Evolutionary conservation across 2,113 vertebrate species (phyloP), one percentile per base, ranked within the genome.

Genomic region (Alectura lathami): DNA sequence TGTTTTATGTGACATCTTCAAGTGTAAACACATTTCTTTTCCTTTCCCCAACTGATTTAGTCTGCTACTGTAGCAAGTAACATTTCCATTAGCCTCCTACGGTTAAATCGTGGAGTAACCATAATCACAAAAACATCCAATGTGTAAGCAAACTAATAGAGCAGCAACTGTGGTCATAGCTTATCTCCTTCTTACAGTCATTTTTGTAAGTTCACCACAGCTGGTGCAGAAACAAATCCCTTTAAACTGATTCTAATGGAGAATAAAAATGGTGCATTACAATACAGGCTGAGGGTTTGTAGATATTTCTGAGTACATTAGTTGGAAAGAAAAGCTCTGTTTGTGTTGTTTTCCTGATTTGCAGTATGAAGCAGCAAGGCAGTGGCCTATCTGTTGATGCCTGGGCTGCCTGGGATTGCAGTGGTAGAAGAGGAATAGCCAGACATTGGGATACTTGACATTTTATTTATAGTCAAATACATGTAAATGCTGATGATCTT

Each of bases 21-120:
- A 98, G 96, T 97, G 97, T 98, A 98, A 98, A 98, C 97, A 98
- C 97, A 98, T 98, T 97, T 97, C 97, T 96, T 97, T 96, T 94
- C 94, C 83, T 93, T 97, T 95, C 86, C 92, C 93, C 88, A 89
- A 72, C 96, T 97, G 98, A 97, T 97, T 98, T 96, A 96, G 96
- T 89, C 92, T 96, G 95, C 96, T 93, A 94, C 96, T 17, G 17
- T 96, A 70, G 90, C 88, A 79, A 97, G 97, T 96, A 98, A 96
- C 97, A 95, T 97, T 97, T 98, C 97, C 97, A 98, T 98, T 98
- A 98, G 91, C 98, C 98, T 97, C 98, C 98, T 93, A 98, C 98
- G 84, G 97, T 98, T 98, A 98, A 98, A 97, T 98, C 80, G n/a
- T 86, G 93, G 94, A 98, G 96, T 94, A 98, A 97, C 93, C 96